These are phyloP conservation scores for Drosophila neoperkinsi DNA, from an alignment of 2,888 invertebrate genomes.

Conservation along the genomic window DNA sequence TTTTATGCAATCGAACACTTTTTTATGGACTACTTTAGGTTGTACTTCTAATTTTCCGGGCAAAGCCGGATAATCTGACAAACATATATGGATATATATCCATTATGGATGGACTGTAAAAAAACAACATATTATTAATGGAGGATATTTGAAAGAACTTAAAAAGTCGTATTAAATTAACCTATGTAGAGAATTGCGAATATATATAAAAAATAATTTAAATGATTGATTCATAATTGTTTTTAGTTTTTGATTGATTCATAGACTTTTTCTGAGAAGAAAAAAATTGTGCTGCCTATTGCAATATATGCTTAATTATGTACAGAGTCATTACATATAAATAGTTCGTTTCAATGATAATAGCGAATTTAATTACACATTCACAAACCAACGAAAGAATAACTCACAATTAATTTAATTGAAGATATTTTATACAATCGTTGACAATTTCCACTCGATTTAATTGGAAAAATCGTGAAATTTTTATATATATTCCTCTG, in stretches of 20 bases:
- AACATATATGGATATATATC: not conserved
- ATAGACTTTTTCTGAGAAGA: no score
- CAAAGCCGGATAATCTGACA: not conserved
- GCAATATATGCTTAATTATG: not conserved
- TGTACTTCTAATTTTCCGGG: not conserved
- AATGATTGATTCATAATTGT: not conserved
- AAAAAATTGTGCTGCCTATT: not conserved
- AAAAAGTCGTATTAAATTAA: not conserved
- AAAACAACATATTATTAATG: not conserved
- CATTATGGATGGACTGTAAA: not conserved
- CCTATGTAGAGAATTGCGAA: not conserved
- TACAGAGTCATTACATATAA: not conserved
- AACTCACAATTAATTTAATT: slow-evolving; percentile 21
- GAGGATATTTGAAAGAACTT: not conserved
- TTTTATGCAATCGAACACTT: not conserved
- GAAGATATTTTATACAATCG: slow-evolving; percentile 8
- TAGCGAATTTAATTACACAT: slow-evolving; percentile 8
- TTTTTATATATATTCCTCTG: not conserved
- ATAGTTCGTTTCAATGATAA: slow-evolving; percentile 4
- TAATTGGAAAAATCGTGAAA: not conserved
- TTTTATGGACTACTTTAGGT: not conserved
- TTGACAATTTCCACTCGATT: slow-evolving; percentile 24
- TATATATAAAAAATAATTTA: not conserved
- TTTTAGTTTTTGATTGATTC: not conserved
- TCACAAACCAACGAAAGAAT: not conserved